Base-by-base conservation (phyloP, 1,140 invertebrate species). In the Hesperophylax magnus region DNA sequence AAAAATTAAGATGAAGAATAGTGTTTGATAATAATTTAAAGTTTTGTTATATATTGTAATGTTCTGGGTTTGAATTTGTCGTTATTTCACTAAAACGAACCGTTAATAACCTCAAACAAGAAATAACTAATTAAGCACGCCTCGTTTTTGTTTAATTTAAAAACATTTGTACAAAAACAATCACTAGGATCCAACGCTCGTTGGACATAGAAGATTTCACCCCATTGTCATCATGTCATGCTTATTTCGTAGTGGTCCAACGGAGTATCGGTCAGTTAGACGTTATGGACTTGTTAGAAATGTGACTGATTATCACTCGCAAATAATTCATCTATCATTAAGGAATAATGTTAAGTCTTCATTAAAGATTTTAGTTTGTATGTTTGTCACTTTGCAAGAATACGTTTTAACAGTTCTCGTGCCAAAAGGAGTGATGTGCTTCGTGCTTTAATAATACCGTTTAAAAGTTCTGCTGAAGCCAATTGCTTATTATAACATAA, bases 241-340 rank as follows among this genome's bases (percentile, higher is more conserved):
- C 63, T 67, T 67, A 34, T 24, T 31, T 67, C 24, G 31, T 27
- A 27, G 63, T 34, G 22, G 24, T 47, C 3, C 9, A 47, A 14
- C 39, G 39, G 39, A 47, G 63, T 27, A 67, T 67, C 27, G 31
- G 27, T 67, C 24, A 34, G 63, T 15, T 67, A 27, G 27, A 61
- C 22, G 11, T 67, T 67, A 27, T 61, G 63, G 63, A 67, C 63
- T 39, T 65, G 67, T 71, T 24, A 20, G 67, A 8, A 22, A 52
- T 20, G 67, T 71, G 67, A 71, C 67, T 71, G 67, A 71, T 39
- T 47, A 18, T 71, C 67, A 71, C 67, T 71, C 67, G 39, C 67
- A 52, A 71, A 71, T 52, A 71, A 71, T 65, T 65, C 61, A 65
- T 71, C 31, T 47, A 52, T 24, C 11, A 20, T 52, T 52, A 71